Evolutionary conservation across 2,888 invertebrate species (phyloP), one percentile per base, ranked within the genome.

Genomic region (Stenichneumon culpator): DNA sequence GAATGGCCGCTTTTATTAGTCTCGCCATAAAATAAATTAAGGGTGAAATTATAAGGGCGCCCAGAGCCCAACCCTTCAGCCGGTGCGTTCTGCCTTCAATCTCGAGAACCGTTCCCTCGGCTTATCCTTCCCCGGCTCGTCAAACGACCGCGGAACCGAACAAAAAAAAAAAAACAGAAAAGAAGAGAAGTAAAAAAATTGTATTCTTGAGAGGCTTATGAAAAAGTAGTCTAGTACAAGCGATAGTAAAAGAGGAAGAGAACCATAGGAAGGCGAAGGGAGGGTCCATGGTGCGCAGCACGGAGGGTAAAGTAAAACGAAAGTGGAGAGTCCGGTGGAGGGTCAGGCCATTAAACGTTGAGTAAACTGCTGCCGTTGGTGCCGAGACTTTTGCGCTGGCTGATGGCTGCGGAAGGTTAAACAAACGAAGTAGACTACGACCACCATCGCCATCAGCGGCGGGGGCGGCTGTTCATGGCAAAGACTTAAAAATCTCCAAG

Each of bases 11-110:
- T 91, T 91, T 90, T 91, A 90, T 91, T 89, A 89, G 89, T 87
- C 68, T 70, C 79, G 86, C 82, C 85, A 87, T 86, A 87, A 91
- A 89, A 89, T 91, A 90, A 91, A 90, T 90, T 90, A 89, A 87
- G 90, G 88, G 87, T 90, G 88, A 90, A 91, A 91, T 91, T 89
- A 91, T 89, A 88, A 89, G 89, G 87, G 86, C 60, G 77, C 32
- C 78, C 68, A 36, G 70, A 57, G 74, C 50, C 72, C 75, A 57
- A 82, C 77, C 57, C 39, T 57, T 32, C 68, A 6, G 39, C 25
- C 65, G 19, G 32, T 84, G 63, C 68, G 50, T 25, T 63, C 63
- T 7, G 28, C 63, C 63, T 63, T 78, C 80, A 36, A 25, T 68
- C 84, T 77, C 70, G 63, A 78, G 63, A 54, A 81, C 73, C 79